phyloP scores from a whole-genome alignment of 2,888 invertebrate species.

The Clistopyga incitator region DNA sequence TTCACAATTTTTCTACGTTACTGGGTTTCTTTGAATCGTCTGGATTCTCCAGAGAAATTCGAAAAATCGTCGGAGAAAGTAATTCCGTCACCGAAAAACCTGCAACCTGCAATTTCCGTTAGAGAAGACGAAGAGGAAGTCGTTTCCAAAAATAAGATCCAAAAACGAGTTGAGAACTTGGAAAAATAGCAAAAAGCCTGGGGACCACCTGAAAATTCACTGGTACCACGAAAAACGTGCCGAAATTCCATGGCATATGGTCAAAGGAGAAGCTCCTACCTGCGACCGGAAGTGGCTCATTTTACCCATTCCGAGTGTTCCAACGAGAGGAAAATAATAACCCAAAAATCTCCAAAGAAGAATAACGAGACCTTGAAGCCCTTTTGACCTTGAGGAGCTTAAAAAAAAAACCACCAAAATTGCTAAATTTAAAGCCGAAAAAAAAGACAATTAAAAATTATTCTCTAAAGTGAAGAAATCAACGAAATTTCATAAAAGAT shows the following conservation, averaged over 20 bases:
- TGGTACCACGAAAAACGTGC: background rate
- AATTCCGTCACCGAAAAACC: background rate
- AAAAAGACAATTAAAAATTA: background rate
- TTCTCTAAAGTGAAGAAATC: background rate
- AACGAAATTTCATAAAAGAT: background rate
- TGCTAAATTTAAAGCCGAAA: too few species aligned
- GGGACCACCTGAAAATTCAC: background rate
- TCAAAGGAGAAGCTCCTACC: background rate
- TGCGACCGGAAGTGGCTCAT: conserved; percentile 9
- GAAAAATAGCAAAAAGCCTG: background rate
- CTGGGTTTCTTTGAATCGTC: too few species aligned
- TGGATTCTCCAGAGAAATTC: background rate
- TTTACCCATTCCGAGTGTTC: background rate
- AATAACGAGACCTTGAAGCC: background rate
- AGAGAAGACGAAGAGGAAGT: background rate
- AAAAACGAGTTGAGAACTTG: background rate
- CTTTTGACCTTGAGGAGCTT: too few species aligned
- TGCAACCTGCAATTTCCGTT: background rate
- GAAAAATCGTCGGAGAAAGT: too few species aligned
- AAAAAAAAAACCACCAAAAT: too few species aligned
- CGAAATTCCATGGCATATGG: background rate
- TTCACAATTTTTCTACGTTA: too few species aligned
- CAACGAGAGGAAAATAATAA: background rate
- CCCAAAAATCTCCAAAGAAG: background rate
- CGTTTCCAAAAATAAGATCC: background rate